phyloP scores from a whole-genome alignment of 2,113 vertebrate genomes.

The Fregetta grallaria region DNA sequence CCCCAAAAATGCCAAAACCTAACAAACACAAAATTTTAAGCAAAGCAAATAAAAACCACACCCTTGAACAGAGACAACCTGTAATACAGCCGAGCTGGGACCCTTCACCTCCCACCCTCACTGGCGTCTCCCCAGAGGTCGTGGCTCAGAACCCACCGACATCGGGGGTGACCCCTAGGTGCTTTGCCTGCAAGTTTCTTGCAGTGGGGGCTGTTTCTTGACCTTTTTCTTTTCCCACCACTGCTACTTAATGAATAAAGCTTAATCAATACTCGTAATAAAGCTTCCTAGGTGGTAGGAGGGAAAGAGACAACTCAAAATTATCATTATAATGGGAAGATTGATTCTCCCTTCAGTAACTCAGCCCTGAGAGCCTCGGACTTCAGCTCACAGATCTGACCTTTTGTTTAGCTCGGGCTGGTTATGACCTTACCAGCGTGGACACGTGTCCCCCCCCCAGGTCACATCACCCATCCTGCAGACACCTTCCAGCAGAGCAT shows the following conservation, averaged over 20 bases:
- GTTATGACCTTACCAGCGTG: rapidly evolving
- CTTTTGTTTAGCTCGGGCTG: neutral
- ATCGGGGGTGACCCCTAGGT: rapidly evolving
- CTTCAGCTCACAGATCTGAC: neutral
- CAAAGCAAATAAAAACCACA: neutral
- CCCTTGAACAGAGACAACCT: neutral
- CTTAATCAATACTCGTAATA: neutral
- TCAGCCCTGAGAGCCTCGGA: neutral
- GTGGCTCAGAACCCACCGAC: rapidly evolving
- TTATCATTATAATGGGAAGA: neutral
- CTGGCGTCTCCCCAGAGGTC: rapidly evolving
- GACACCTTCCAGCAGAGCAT: neutral
- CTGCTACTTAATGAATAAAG: neutral
- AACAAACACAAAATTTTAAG: neutral
- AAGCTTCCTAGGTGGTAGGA: neutral
- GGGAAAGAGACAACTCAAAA: neutral
- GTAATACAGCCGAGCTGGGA: rapidly evolving
- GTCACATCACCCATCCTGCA: neutral
- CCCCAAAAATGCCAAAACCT: neutral
- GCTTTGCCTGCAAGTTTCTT: neutral
- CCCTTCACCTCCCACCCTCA: neutral
- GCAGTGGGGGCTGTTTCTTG: neutral
- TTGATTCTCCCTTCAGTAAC: neutral
- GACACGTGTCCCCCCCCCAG: neutral
- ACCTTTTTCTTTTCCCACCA: neutral